Percentiles rank a stretch among this genome's conserved stretches.
phyloP scores from a whole-genome alignment of 2,888 invertebrate species.

The Harpalus rubripes region DNA sequence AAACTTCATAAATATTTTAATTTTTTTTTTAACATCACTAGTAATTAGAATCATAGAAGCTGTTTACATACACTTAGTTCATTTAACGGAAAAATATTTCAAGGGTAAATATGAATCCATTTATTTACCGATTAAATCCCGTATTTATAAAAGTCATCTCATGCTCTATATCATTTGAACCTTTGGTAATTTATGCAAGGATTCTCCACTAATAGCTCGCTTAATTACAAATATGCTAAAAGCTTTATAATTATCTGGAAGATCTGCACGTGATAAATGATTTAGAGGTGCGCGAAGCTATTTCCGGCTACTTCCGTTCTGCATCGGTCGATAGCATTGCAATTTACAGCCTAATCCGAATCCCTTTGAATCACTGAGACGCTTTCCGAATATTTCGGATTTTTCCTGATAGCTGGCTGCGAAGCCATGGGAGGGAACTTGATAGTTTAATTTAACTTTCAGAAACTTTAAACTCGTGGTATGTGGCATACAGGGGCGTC shows the following conservation, averaged over 20 bases:
- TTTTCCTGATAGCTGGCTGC: not conserved
- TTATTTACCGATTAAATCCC: not conserved
- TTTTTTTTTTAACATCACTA: not conserved
- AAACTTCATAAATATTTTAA: not conserved
- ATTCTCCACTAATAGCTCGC: not conserved
- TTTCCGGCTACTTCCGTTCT: conserved; percentile 53
- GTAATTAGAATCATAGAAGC: not conserved
- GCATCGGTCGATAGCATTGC: conserved; percentile 17
- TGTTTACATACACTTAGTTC: not conserved
- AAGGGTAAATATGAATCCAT: not conserved
- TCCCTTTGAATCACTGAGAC: not conserved
- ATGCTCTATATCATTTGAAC: not conserved
- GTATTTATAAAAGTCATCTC: not conserved
- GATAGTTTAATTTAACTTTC: too few species aligned
- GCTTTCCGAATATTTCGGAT: conserved; percentile 23
- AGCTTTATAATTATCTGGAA: conserved; percentile 50
- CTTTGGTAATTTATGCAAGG: not conserved
- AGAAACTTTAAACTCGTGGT: conserved; percentile 24
- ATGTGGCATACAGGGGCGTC: too few species aligned
- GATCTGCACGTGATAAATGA: conserved; percentile 55
- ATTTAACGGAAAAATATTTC: not conserved
- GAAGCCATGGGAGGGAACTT: not conserved
- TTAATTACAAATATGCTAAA: conserved; percentile 37
- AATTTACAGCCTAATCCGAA: conserved; percentile 3
- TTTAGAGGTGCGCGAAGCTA: conserved; percentile 45